Conservation (phyloP, 2,113 vertebrate genomes). For the Phocoena sinus region DNA sequence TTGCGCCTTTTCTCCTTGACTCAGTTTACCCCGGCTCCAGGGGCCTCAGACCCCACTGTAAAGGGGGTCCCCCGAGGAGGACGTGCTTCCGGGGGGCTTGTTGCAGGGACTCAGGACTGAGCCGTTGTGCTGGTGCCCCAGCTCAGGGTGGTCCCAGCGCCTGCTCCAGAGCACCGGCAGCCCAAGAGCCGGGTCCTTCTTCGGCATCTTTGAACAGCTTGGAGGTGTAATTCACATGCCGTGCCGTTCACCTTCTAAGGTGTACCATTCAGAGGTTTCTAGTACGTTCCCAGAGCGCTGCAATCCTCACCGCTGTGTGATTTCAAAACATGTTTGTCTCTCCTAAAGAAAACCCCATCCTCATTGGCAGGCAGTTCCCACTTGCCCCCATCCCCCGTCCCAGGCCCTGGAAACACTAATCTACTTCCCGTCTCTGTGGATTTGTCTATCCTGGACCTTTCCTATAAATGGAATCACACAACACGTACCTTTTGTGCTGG, state of each 20-base stretch:
- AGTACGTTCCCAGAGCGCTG: neutral
- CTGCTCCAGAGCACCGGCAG: neutral
- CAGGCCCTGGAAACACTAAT: fast-evolving
- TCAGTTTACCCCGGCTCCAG: neutral
- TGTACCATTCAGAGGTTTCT: neutral
- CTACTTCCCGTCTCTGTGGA: neutral
- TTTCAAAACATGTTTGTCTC: neutral
- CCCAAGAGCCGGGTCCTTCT: neutral
- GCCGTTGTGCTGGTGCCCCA: too few relatives aligned
- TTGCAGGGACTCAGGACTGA: neutral
- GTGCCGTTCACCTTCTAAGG: too few relatives aligned
- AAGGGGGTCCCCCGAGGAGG: neutral
- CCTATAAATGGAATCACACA: fast-evolving
- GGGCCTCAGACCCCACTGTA: neutral
- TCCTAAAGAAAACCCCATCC: neutral
- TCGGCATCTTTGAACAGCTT: neutral
- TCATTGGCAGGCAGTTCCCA: neutral
- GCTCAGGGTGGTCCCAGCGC: too few relatives aligned
- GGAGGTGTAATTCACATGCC: neutral
- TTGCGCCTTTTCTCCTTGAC: neutral
- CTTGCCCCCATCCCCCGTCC: neutral
- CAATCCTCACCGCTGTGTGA: neutral
- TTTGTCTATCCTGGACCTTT: neutral
- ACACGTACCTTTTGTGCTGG: too few relatives aligned
- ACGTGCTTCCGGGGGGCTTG: neutral